Evolutionary conservation across 2,888 invertebrate species (phyloP).

Genomic region (Andrena fulva): DNA sequence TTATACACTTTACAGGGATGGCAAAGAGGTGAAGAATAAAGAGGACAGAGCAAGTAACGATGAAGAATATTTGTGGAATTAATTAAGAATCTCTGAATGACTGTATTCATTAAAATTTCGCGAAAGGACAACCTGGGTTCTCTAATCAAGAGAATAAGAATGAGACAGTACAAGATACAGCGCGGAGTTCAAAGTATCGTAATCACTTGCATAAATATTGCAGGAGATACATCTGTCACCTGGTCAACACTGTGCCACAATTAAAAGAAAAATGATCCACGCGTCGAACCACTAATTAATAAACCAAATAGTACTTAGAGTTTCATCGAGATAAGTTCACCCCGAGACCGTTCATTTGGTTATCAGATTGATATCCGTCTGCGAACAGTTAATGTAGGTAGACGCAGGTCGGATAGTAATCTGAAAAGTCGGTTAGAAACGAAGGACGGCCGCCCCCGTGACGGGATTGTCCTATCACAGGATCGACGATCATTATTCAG

Average conservation of each 20-base stretch:
- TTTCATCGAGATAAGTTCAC: conserved; percentile 50
- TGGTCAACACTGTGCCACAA: background rate
- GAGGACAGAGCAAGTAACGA: no score
- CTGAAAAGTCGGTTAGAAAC: conserved; percentile 56
- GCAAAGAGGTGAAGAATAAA: no score
- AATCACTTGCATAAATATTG: no score
- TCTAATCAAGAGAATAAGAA: no score
- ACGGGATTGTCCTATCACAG: conserved; percentile 76
- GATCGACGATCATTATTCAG: conserved; percentile 84
- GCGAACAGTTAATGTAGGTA: conserved; percentile 49
- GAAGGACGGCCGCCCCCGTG: conserved; percentile 70
- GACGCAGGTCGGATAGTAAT: conserved; percentile 62
- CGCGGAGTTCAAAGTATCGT: no score
- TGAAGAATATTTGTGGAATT: no score
- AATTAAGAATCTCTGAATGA: no score
- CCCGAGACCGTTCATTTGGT: background rate
- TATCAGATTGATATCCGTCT: conserved; percentile 56
- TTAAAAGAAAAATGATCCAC: background rate
- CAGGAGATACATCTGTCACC: no score
- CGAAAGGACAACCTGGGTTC: no score
- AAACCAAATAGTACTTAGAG: conserved; percentile 41
- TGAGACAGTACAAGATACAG: no score
- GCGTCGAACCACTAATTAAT: conserved; percentile 37
- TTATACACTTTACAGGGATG: no score
- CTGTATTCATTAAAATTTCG: no score